Evolutionary conservation across 2,113 vertebrate genomes (phyloP).

Genomic region (Zootoca vivipara): DNA sequence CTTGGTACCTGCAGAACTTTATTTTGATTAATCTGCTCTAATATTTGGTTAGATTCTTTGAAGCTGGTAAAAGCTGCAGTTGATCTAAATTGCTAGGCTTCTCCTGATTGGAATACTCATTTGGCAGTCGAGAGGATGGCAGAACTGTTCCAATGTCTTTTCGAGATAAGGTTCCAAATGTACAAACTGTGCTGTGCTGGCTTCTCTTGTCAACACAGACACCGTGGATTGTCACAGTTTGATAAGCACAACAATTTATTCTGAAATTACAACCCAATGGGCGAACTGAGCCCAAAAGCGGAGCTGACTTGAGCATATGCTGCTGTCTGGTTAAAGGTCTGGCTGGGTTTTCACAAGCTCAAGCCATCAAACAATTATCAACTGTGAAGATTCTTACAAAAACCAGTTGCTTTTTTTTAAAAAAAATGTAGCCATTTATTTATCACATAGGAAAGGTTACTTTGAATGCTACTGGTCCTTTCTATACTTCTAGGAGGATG

Average conservation of each 20-base stretch:
- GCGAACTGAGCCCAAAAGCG: constrained; percentile 57
- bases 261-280: constrained; percentile 69
- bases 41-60: constrained; percentile 67
- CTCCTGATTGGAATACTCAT: constrained; percentile 78
- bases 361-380: constrained; percentile 57
- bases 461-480: background rate
- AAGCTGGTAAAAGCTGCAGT: constrained; percentile 21
- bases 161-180: constrained; percentile 75
- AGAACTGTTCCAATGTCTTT: constrained; percentile 77
- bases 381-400: constrained; percentile 51
- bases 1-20: constrained; percentile 63
- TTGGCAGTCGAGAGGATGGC: constrained; percentile 75
- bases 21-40: constrained; percentile 59
- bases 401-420: background rate
- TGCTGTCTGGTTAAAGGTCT: constrained; percentile 49
- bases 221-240: constrained; percentile 73
- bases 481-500: background rate
- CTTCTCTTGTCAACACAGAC: constrained; percentile 73
- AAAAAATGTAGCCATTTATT: constrained; percentile 34
- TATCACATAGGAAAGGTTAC: background rate
- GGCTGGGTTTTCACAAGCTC: constrained; percentile 53
- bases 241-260: constrained; percentile 76
- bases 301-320: constrained; percentile 47
- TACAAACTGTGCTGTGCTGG: constrained; percentile 72
- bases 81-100: constrained; percentile 63